Evolutionary conservation across 2,797 vertebrate genomes (phyloP).

Genomic region (Darevskia mixta): DNA sequence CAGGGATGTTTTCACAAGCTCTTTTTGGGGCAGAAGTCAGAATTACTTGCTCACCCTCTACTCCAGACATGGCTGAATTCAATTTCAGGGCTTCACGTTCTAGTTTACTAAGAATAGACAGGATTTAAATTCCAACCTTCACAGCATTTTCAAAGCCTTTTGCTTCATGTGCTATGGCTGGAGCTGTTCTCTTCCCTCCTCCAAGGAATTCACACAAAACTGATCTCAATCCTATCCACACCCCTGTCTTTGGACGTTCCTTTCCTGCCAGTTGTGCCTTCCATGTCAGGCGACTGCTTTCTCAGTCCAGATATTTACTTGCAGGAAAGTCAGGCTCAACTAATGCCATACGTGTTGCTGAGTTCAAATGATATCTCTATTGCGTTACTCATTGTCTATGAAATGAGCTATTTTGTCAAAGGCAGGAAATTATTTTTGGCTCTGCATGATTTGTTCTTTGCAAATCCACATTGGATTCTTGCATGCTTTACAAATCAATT

Average conservation of each 20-base stretch:
- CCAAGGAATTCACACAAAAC: background rate
- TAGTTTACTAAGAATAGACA: background rate
- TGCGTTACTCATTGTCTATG: background rate
- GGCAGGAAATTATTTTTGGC: constrained; percentile 3
- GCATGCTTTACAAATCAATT: constrained; percentile 27
- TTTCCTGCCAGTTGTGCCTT: background rate
- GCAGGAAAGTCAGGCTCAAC: background rate
- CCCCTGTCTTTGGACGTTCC: background rate
- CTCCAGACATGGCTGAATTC: background rate
- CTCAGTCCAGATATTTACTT: background rate
- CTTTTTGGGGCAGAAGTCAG: background rate
- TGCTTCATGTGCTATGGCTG: background rate
- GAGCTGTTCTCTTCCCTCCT: background rate
- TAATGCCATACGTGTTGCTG: background rate
- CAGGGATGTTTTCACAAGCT: background rate
- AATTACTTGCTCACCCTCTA: background rate
- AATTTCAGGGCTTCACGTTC: constrained; percentile 2
- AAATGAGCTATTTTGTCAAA: background rate
- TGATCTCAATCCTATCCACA: background rate
- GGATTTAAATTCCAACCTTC: constrained; percentile 6
- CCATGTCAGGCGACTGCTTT: background rate
- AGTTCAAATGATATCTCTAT: background rate
- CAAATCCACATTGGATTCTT: constrained; percentile 5
- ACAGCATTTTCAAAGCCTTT: background rate
- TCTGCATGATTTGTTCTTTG: background rate